Evolutionary conservation across 2,888 invertebrate genomes (phyloP).

Genomic region (Torymus tubicola): DNA sequence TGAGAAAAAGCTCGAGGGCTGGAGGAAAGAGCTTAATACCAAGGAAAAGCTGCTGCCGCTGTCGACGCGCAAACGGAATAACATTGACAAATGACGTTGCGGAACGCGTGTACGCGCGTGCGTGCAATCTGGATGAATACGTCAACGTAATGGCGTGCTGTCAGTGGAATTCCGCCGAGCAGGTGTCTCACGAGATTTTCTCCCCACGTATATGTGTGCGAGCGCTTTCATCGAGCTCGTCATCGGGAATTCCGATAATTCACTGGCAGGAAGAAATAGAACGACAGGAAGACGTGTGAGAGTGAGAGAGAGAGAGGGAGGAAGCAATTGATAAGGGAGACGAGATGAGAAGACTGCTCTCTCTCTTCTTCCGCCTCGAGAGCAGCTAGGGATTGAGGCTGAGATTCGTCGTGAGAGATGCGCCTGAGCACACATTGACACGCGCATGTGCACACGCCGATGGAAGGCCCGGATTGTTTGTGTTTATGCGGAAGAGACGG

Average conservation of each 20-base stretch:
- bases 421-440: background rate
- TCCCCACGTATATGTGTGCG: too few species aligned
- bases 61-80: too few species aligned
- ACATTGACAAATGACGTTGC: too few species aligned
- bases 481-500: constrained; percentile 10
- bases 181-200: constrained; percentile 32
- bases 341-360: background rate
- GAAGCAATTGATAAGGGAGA: constrained; percentile 61
- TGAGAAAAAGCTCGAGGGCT: too few species aligned
- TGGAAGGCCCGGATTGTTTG: background rate
- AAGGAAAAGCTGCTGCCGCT: too few species aligned
- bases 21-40: too few species aligned
- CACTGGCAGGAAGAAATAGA: constrained; percentile 63
- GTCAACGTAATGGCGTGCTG: constrained; percentile 58
- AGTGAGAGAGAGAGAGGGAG: constrained; percentile 8
- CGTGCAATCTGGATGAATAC: constrained; percentile 48
- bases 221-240: constrained; percentile 33
- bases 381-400: too few species aligned
- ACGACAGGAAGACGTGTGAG: constrained; percentile 36
- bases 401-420: background rate
- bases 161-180: constrained; percentile 23
- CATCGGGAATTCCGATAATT: constrained; percentile 64
- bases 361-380: too few species aligned
- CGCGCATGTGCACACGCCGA: too few species aligned
- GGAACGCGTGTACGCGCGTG: too few species aligned